These are phyloP conservation scores for Crambe crambe DNA, from an alignment of 37 sponge, comb jelly and placozoan genomes.

Conservation along the genomic window DNA sequence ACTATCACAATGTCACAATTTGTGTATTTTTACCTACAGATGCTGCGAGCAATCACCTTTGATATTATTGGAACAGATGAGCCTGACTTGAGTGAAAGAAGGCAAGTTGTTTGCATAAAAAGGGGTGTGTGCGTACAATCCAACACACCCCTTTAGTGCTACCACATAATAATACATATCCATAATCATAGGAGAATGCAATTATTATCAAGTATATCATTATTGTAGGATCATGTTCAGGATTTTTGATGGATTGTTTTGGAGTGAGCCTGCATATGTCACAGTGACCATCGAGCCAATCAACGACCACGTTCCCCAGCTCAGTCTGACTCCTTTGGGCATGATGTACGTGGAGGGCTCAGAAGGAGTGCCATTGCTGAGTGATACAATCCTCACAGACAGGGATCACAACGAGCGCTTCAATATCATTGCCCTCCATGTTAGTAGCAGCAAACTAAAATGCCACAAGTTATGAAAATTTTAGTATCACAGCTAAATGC, in stretches of 20 bases:
- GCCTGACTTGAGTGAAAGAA: conserved; percentile 37
- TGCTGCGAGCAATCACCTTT: conserved; percentile 38
- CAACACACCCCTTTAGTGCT: background rate
- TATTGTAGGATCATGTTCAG: conserved; percentile 32
- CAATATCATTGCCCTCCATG: conserved; percentile 29
- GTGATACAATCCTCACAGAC: conserved; percentile 25
- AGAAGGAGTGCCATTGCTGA: conserved; percentile 15
- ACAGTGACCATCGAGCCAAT: conserved; percentile 32
- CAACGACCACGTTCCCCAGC: conserved; percentile 48
- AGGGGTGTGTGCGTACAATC: background rate
- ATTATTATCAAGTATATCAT: background rate
- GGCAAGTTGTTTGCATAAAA: conserved; percentile 6
- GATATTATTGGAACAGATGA: conserved; percentile 20
- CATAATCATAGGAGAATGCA: background rate
- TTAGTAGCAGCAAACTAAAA: background rate
- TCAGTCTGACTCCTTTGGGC: conserved; percentile 13
- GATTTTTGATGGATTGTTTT: conserved; percentile 47
- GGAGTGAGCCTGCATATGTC: conserved; percentile 49
- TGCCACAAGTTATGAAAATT: background rate
- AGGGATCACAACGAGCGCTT: conserved; percentile 37
- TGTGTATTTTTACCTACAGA: conserved; percentile 15
- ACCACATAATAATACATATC: background rate
- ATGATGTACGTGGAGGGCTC: conserved; percentile 42
- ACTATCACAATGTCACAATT: background rate
- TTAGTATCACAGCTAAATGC: background rate